Evolutionary conservation across 2,113 vertebrate species (phyloP).

Genomic region (Cyrtonyx montezumae): DNA sequence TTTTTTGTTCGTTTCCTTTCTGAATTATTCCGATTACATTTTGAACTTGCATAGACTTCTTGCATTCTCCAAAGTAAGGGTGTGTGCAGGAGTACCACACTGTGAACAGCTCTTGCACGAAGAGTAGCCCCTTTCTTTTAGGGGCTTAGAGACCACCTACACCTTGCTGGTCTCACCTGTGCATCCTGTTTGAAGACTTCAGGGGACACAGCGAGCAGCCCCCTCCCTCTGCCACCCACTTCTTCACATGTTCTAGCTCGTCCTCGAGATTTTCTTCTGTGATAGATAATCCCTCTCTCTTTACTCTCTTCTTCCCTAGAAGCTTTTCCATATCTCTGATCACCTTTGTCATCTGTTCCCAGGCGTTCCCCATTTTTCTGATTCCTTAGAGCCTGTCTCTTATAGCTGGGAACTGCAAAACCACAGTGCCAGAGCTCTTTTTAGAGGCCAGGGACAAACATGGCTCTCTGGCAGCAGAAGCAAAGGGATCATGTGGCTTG

Average conservation of each 20-base stretch:
- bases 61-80: neutral
- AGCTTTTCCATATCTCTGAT: neutral
- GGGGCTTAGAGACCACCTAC: too few relatives aligned
- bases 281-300: neutral
- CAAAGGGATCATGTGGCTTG: neutral
- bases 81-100: neutral
- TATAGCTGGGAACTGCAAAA: neutral
- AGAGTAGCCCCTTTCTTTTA: neutral
- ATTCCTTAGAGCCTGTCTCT: neutral
- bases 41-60: neutral
- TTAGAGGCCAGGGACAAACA: neutral
- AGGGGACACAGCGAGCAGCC: neutral
- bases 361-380: neutral
- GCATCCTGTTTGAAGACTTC: neutral
- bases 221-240: neutral
- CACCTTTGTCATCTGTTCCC: neutral
- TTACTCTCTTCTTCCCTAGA: neutral
- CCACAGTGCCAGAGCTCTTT: neutral
- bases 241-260: neutral
- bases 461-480: neutral
- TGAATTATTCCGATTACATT: neutral
- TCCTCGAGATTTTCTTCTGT: neutral
- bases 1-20: neutral
- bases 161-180: neutral
- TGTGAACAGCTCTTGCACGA: neutral